Conservation (phyloP, 2,797 vertebrate genomes). For the Muscicapa striata region DNA sequence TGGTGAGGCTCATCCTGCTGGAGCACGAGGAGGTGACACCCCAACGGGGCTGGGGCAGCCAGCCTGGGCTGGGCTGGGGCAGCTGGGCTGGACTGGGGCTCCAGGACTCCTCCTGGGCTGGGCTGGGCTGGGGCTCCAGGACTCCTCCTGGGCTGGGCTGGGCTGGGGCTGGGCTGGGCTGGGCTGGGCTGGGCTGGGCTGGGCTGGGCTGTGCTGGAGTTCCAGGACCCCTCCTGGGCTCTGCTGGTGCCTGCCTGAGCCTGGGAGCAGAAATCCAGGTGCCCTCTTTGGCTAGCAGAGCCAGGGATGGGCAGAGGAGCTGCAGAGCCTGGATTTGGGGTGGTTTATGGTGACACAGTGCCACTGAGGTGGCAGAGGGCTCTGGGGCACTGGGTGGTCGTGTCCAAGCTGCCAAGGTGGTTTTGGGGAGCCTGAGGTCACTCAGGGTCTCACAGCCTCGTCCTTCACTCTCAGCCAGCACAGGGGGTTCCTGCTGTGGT, state of each 20-base stretch:
- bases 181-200: background rate
- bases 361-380: background rate
- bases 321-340: background rate
- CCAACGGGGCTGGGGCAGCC: rapidly evolving
- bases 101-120: too few species aligned
- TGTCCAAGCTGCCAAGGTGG: background rate
- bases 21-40: conserved; percentile 90
- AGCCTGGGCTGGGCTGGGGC: background rate
- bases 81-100: rapidly evolving
- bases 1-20: conserved; percentile 92
- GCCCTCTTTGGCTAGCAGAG: too few species aligned
- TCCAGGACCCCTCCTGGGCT: too few species aligned
- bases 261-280: rapidly evolving
- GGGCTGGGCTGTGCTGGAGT: too few species aligned
- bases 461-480: background rate
- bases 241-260: rapidly evolving
- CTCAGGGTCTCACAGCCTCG: background rate
- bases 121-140: background rate
- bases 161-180: background rate
- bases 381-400: background rate
- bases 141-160: too few species aligned
- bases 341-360: rapidly evolving
- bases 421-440: background rate
- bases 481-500: background rate
- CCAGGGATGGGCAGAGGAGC: background rate